Evolutionary conservation across 2,888 invertebrate genomes (phyloP).

Genomic region (Urechis unicinctus): DNA sequence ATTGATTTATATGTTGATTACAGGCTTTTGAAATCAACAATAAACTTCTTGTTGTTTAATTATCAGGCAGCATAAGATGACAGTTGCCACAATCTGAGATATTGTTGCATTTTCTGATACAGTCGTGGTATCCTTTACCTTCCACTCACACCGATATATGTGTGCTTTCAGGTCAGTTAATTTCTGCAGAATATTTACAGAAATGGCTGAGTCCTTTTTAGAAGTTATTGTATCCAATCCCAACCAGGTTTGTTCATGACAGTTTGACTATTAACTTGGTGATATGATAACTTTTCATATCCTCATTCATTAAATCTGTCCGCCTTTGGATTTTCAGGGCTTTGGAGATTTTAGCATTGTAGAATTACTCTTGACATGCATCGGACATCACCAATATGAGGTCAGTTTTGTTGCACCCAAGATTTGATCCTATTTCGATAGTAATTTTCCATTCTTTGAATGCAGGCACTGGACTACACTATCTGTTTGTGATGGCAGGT

Average conservation of each 20-base stretch:
- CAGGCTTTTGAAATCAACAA: not conserved
- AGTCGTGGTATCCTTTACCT: not conserved
- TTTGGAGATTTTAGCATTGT: constrained; percentile 66
- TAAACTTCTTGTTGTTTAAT: too few relatives aligned
- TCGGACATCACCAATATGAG: constrained; percentile 96
- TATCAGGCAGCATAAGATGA: too few relatives aligned
- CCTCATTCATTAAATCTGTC: not conserved
- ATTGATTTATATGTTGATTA: not conserved
- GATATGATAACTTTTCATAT: not conserved
- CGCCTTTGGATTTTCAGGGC: constrained; percentile 35
- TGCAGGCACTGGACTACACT: too few relatives aligned
- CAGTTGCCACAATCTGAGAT: too few relatives aligned
- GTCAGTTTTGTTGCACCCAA: constrained; percentile 54
- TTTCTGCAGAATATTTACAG: constrained; percentile 91
- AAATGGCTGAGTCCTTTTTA: constrained; percentile 83
- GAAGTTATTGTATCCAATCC: constrained; percentile 65
- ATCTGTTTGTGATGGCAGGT: too few relatives aligned
- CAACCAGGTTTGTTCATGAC: constrained; percentile 29
- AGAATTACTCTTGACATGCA: constrained; percentile 82
- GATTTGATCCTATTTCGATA: too few relatives aligned
- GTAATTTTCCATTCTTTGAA: too few relatives aligned
- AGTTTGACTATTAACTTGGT: not conserved
- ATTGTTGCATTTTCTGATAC: too few relatives aligned
- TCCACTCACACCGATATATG: not conserved
- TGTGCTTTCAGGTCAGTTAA: constrained; percentile 65